Evolutionary conservation across 2,797 vertebrate species (phyloP), one percentile per base, ranked within the genome.

Genomic region (Vultur gryphus): DNA sequence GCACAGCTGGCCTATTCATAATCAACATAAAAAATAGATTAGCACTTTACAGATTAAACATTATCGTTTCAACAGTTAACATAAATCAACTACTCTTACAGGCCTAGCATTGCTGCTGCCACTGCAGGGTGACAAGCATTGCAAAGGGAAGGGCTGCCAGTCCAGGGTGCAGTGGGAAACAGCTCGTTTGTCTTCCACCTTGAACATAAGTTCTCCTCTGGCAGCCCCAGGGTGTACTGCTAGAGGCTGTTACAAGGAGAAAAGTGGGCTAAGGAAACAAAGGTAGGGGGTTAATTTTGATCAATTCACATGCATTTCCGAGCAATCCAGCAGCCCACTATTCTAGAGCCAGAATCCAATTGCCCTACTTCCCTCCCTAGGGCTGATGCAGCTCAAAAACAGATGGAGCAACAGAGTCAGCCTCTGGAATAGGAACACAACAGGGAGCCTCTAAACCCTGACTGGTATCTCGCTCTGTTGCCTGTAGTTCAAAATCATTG

Each of bases 11-110:
- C 97, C 96, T 95, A 97, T 98, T 98, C 97, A 98, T 98, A 98
- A 98, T 98, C 98, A 98, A 98, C 98, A 98, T 98, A 98, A 98
- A 98, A 98, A 98, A 98, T 94, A 98, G 98, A 98, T 98, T 98
- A 98, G 98, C 97, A 97, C 97, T 98, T 98, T 98, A 97, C 97
- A 98, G 97, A 98, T 98, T 98, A 97, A 98, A 98, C 97, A 98
- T 98, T 98, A 98, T 98, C 97, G 88, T 98, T 98, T 98, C 97
- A 97, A 97, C 71, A 57, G 97, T 95, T 97, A 98, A 98, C 98
- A 98, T 98, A 98, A 98, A 98, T 98, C 98, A 98, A 94, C 94
- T 64, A 87, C 95, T 95, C 90, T 89, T 97, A 96, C 85, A 91
- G 95, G 72, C 84, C 91, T 69, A 57, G 62, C 55, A 66, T 66